A percentile compares a stretch with the other conserved stretches of the same genome.
Evolutionary conservation across 2,797 vertebrate genomes (phyloP).

Genomic region (Chaetodon trifasciatus): DNA sequence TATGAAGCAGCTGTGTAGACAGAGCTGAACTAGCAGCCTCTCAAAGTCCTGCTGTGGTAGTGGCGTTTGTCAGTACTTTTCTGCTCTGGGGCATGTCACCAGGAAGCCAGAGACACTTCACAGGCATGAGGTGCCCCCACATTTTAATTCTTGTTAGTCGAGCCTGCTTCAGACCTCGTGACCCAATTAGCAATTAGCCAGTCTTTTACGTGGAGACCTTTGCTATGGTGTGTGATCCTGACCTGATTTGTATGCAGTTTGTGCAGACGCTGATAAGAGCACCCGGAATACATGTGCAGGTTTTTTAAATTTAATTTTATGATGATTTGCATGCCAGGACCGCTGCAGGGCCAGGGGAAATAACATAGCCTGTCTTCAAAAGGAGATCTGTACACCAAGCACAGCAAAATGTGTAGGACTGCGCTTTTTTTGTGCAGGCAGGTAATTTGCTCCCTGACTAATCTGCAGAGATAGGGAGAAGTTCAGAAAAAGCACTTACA

Average conservation of each 20-base stretch:
- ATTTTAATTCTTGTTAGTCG: constrained; percentile 77
- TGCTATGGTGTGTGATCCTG: constrained; percentile 75
- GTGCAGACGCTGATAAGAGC: constrained; percentile 83
- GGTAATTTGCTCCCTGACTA: constrained; percentile 85
- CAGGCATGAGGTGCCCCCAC: constrained; percentile 58
- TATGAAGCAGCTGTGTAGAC: constrained; percentile 4
- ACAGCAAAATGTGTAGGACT: constrained; percentile 76
- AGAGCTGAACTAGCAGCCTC: constrained; percentile 3
- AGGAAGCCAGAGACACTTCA: constrained; percentile 73
- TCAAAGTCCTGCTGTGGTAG: constrained; percentile 11
- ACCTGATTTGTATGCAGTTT: constrained; percentile 84
- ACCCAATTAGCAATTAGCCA: constrained; percentile 84
- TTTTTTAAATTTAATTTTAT: constrained; percentile 83
- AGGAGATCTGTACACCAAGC: constrained; percentile 79
- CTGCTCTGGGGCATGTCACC: constrained; percentile 74
- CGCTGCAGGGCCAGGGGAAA: constrained; percentile 74
- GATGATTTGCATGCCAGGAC: constrained; percentile 82
- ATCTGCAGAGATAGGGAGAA: constrained; percentile 83
- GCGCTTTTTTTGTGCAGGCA: constrained; percentile 80
- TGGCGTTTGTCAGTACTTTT: constrained; percentile 28
- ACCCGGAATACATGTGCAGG: constrained; percentile 76
- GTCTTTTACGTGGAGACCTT: constrained; percentile 76
- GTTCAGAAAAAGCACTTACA: constrained; percentile 80
- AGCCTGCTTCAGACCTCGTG: constrained; percentile 74
- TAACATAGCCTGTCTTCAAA: constrained; percentile 84